These are phyloP conservation scores for Pempheris klunzingeri DNA, from an alignment of 2,797 vertebrate genomes.

Conservation along the genomic window DNA sequence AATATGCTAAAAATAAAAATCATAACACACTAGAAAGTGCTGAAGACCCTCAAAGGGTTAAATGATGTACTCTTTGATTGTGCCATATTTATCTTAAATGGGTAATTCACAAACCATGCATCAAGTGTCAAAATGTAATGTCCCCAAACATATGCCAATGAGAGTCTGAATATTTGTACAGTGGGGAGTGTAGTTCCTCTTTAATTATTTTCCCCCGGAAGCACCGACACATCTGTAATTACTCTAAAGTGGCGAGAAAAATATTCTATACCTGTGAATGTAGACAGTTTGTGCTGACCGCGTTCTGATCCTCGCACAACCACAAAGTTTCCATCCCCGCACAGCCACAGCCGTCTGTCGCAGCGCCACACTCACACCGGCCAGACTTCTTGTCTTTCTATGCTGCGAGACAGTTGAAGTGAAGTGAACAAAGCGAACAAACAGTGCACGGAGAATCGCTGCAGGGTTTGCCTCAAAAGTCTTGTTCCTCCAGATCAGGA, in stretches of 20 bases:
- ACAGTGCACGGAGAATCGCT: conserved; percentile 3
- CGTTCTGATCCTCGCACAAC: conserved; percentile 30
- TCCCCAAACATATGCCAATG: background rate
- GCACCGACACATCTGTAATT: background rate
- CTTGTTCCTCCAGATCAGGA: background rate
- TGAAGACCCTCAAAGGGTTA: too few species aligned
- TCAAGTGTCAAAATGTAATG: too few species aligned
- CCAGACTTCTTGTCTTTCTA: conserved; percentile 2
- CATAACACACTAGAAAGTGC: too few species aligned
- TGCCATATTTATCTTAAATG: background rate
- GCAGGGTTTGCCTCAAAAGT: conserved; percentile 10
- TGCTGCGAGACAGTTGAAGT: conserved; percentile 1
- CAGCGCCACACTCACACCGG: conserved; percentile 13
- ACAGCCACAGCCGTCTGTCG: conserved; percentile 39
- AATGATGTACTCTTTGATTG: conserved; percentile 36
- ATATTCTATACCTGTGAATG: conserved; percentile 8
- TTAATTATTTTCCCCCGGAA: background rate
- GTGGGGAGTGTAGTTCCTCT: background rate
- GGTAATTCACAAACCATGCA: background rate
- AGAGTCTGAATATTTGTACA: background rate
- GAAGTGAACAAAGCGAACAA: conserved; percentile 17
- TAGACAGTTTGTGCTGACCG: conserved; percentile 22
- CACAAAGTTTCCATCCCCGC: background rate
- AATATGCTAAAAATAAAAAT: too few species aligned
- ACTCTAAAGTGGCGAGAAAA: background rate